phyloP scores from a whole-genome alignment of 30 jellyfish, hydroid and myxozoan genomes.

The Chrysaora quinquecirrha region DNA sequence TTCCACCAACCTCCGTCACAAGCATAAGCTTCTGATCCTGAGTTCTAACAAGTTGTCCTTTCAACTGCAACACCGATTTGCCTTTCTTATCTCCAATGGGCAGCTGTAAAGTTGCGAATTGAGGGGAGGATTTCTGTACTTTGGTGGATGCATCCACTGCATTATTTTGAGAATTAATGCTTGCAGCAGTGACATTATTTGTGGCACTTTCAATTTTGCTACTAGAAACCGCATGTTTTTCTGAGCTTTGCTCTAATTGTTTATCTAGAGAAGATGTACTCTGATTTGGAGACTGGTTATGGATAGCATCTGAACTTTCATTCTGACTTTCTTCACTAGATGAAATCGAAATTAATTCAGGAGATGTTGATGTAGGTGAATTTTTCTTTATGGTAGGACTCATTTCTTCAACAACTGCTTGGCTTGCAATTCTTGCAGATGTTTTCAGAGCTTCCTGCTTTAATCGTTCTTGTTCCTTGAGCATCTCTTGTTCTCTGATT shows the following conservation, averaged over 20 bases:
- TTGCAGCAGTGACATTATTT: not conserved
- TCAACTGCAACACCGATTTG: slow-evolving; percentile 61
- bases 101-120: slow-evolving; percentile 14
- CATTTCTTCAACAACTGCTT: too few species aligned
- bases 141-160: not conserved
- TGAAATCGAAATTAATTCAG: not conserved
- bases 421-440: too few species aligned
- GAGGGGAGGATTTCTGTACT: slow-evolving; percentile 12
- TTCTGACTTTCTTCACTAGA: not conserved
- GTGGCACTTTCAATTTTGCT: not conserved
- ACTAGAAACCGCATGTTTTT: not conserved
- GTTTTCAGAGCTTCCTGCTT: not conserved
- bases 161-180: not conserved
- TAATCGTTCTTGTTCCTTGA: not conserved
- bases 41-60: slow-evolving; percentile 92
- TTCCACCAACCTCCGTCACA: slow-evolving; percentile 97
- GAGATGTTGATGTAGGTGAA: too few species aligned
- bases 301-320: not conserved
- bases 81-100: slow-evolving; percentile 49
- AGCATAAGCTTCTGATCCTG: slow-evolving; percentile 95
- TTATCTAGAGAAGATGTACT: not conserved
- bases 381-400: too few species aligned
- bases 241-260: slow-evolving; percentile 8
- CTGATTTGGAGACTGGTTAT: not conserved
- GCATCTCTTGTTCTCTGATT: not conserved